Conservation (phyloP, 2,113 vertebrate species). For the Chamaetylas fuelleborni region DNA sequence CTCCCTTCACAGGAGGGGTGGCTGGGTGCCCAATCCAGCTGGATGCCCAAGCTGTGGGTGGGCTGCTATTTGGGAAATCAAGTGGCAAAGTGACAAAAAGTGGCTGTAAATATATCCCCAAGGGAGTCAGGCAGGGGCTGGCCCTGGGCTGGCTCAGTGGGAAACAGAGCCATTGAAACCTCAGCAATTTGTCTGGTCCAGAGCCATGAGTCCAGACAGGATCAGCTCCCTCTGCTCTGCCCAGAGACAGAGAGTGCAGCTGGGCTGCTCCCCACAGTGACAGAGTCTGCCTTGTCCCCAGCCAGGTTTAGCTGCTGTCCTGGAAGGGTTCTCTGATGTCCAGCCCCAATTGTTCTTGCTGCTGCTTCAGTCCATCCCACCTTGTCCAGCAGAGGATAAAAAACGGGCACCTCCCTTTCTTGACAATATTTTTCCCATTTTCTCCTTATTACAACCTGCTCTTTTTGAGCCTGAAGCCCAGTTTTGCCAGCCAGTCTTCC, state of each 20-base stretch:
- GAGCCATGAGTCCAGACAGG: neutral
- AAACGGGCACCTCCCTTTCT: neutral
- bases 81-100: neutral
- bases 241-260: neutral
- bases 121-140: neutral
- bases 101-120: neutral
- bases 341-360: neutral
- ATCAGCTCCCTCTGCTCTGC: neutral
- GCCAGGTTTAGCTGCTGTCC: fast-evolving
- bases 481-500: neutral
- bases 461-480: neutral
- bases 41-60: fast-evolving
- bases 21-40: neutral
- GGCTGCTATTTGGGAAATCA: neutral
- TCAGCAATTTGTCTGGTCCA: neutral
- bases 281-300: neutral
- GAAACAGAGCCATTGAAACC: neutral
- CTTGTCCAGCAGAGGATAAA: neutral
- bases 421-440: neutral
- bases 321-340: neutral
- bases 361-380: neutral
- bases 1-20: neutral
- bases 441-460: neutral
- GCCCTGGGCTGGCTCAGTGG: neutral
- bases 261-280: neutral